These are phyloP conservation scores for Misgurnus mizolepis DNA, from an alignment of 2,113 vertebrate genomes.

Conservation along the genomic window DNA sequence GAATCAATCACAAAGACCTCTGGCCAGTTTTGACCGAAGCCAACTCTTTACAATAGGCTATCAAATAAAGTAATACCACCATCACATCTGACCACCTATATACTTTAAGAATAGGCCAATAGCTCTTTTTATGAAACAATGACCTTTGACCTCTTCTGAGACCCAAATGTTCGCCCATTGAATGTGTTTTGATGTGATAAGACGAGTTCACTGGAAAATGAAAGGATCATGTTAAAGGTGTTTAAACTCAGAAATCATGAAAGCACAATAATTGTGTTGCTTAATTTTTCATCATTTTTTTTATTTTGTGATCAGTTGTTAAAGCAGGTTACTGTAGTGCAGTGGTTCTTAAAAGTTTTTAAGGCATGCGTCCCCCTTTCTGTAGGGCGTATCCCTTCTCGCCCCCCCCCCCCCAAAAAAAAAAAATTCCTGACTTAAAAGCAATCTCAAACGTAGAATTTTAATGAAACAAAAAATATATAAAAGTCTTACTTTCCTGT, in stretches of 20 bases:
- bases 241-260: no score
- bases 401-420: no score
- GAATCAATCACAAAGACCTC: constrained; percentile 78
- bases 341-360: no score
- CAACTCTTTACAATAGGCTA: constrained; percentile 75
- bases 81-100: constrained; percentile 62
- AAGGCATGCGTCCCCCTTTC: no score
- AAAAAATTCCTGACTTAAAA: no score
- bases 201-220: not conserved
- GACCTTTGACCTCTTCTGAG: not conserved
- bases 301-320: no score
- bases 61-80: constrained; percentile 75
- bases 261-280: no score
- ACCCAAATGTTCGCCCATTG: not conserved
- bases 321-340: no score
- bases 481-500: not conserved
- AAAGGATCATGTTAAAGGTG: not conserved
- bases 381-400: no score
- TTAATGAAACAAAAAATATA: no score
- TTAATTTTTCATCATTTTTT: no score
- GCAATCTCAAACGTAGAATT: no score
- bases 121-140: constrained; percentile 49
- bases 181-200: not conserved
- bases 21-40: constrained; percentile 75
- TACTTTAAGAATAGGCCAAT: constrained; percentile 53